Base-by-base conservation (phyloP, 2,113 vertebrate genomes). In the Epinephelus moara region DNA sequence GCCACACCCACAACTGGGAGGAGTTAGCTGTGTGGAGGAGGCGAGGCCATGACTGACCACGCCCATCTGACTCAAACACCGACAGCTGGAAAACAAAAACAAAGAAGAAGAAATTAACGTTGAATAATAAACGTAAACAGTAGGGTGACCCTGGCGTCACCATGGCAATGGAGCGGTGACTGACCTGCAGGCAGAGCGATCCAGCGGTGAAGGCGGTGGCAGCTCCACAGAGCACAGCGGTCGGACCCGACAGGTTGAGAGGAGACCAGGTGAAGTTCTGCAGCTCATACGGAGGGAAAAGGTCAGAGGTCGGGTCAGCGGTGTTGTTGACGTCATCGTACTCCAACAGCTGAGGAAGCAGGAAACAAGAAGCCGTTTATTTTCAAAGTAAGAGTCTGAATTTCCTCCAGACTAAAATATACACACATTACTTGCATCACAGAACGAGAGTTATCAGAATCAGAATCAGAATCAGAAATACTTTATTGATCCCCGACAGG, bases 1-100 rank as follows among this genome's bases (percentile, higher is more conserved):
- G 78, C 80, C 92, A 14, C n/a, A 98, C 93, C 40, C 89, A 90
- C 30, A 98, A 25, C 89, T 99, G 97, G 4, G 97, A 96, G 92
- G 95, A 96, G 94, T 99, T 96, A 0, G 95, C 93, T 0, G 93
- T 96, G 91, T 99, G 97, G 6, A 96, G 93, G 74, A 99, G 97
- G 66, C 95, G 88, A 40, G 98, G 98, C 89, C 96, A 96, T 0
- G 7, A n/a, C 0, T 1, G 0, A 0, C 85, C 95, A 0, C 97
- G 96, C 25, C 97, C 96, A 0, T 70, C 11, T 0, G 68, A 37
- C 21, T 90, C 91, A 4, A 96, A 99, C 0, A 95, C 96, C 0
- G 96, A 95, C 67, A 99, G 91, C 98, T 99, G 50, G 3, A 0
- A 17, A 27, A 6, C 60, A 63, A 19, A 0, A 19, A 25, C 0